These are phyloP conservation scores for Microctenopoma lineatum DNA, from an alignment of 2,797 vertebrate genomes.

Conservation along the genomic window DNA sequence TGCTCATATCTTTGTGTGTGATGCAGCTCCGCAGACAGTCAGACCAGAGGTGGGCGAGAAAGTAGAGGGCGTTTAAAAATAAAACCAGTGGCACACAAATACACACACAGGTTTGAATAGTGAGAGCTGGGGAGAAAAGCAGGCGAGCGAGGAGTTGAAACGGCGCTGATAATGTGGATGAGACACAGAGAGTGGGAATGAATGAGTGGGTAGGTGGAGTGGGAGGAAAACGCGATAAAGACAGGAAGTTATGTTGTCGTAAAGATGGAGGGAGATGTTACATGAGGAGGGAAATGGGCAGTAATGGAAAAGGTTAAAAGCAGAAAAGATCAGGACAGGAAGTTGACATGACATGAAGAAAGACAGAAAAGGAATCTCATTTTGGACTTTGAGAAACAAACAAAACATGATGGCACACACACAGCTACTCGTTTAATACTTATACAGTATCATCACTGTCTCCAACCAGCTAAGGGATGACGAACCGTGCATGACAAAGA, in stretches of 20 bases:
- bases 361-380: background rate
- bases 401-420: background rate
- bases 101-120: conserved; percentile 33
- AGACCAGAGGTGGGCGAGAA: conserved; percentile 14
- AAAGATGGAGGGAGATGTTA: background rate
- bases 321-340: background rate
- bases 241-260: background rate
- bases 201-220: conserved; percentile 35
- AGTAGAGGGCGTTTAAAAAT: conserved; percentile 31
- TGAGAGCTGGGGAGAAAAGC: conserved; percentile 18
- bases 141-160: conserved; percentile 34
- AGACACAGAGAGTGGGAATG: conserved; percentile 21
- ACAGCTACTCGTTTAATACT: background rate
- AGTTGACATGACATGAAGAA: background rate
- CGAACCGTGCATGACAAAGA: too few relatives aligned
- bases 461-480: background rate
- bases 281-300: background rate
- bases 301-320: background rate
- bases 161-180: conserved; percentile 28
- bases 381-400: background rate
- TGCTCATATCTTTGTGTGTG: background rate
- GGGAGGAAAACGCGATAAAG: conserved; percentile 13
- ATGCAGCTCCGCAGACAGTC: conserved; percentile 32
- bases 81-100: background rate
- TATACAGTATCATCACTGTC: background rate